These are phyloP conservation scores for Pogoniulus pusillus DNA, from an alignment of 2,797 vertebrate genomes.

Conservation along the genomic window DNA sequence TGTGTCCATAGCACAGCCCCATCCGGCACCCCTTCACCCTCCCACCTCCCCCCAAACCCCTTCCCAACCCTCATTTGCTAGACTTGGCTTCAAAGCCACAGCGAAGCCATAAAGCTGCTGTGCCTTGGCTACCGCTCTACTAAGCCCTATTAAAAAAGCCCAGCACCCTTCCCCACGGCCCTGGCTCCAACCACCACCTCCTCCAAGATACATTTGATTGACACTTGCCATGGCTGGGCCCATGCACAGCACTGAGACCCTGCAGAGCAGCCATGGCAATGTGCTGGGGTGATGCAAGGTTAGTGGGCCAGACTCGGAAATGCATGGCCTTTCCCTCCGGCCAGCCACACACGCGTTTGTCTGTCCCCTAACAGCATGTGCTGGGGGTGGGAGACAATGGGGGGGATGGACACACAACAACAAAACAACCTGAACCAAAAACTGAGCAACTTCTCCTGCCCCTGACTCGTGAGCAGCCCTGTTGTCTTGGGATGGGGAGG, in stretches of 20 bases:
- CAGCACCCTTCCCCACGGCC: neutral
- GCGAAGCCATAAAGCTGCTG: neutral
- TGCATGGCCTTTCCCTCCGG: rapidly evolving
- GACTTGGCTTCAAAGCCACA: neutral
- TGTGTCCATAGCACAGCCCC: neutral
- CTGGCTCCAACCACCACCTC: neutral
- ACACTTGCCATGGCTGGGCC: neutral
- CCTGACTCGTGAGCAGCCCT: neutral
- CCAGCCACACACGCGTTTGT: neutral
- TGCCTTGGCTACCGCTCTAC: neutral
- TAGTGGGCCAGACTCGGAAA: neutral
- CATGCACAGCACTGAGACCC: rapidly evolving
- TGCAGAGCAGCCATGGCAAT: neutral
- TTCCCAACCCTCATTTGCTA: neutral
- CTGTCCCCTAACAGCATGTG: neutral
- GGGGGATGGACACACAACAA: neutral
- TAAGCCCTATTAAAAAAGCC: neutral
- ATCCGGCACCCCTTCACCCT: rapidly evolving
- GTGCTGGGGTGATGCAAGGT: neutral
- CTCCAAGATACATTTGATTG: rapidly evolving
- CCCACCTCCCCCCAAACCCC: neutral
- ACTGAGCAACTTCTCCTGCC: neutral
- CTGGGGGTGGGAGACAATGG: neutral
- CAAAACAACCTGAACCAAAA: neutral
- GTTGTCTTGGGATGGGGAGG: neutral